Base-by-base conservation (phyloP, 2,113 vertebrate species). In the Archilochus colubris region DNA sequence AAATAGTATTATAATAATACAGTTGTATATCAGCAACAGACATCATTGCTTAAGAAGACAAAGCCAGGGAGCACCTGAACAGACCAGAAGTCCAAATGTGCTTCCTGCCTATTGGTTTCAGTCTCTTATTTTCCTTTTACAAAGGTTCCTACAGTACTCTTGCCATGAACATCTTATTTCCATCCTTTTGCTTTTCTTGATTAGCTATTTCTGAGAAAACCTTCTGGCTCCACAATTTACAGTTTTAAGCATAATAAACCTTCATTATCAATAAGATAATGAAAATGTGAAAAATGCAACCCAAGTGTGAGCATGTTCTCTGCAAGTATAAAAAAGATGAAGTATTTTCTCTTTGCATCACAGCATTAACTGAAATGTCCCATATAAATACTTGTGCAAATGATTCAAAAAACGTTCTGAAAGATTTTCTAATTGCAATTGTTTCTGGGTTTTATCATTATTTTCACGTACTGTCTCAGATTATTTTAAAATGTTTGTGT, bases 231-330 rank as follows among this genome's bases (percentile, higher is more conserved):
- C 43, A 87, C 24, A 40, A 5, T 59, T 25, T 23, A 31, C 36
- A 51, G 13, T 17, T 83, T 64, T 38, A 88, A 59, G 50, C 9
- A 25, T 9, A 82, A 67, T 40, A 48, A 87, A 72, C 19, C n/a
- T 70, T 28, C 38, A 27, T 44, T 20, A n/a, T 88, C 0, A 40
- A 40, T 40, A 40, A 40, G 40, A 40, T 40, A 40, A 40, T 40
- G 40, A 40, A 40, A 40, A 40, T 40, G 40, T 40, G 40, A 92
- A 96, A 95, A 94, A 82, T 51, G 62, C 67, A 87, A 63, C 85
- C 94, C 89, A 89, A 38, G 78, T 82, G 91, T 82, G 82, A 94
- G 78, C 87, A 76, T 73, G 78, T 92, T 87, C 80, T 58, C 40
- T 84, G 66, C 44, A 38, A 28, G 54, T 68, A 72, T 22, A 70